Base-by-base conservation (phyloP, 2,797 vertebrate genomes). In the Micropoecilia bifurca region DNA sequence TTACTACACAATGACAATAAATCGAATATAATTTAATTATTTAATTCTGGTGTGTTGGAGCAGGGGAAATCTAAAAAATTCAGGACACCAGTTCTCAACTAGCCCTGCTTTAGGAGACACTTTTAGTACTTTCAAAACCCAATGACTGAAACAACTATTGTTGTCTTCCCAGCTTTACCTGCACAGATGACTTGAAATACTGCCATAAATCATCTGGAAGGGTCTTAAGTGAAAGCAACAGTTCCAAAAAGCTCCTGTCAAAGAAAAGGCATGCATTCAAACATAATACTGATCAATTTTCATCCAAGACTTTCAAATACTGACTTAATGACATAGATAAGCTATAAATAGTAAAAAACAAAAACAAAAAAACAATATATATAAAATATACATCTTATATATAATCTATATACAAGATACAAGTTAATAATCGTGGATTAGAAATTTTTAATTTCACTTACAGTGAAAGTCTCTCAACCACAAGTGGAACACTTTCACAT, bases 401-500 rank as follows among this genome's bases (percentile, higher is more conserved):
- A 33, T 33, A 33, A 33, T 33, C 33, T 33, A 33, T 33, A 33
- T 36, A 36, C 36, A 36, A 36, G 3, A 36, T 36, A 63, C 59
- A 13, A 18, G 6, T 39, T 28, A n/a, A n/a, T n/a, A n/a, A n/a
- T n/a, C n/a, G 50, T 75, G 9, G 14, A n/a, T 39, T 39, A 1
- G 39, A 36, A 9, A 59, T 61, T 71, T 59, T 81, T 39, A 28
- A 28, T 16, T 46, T 63, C 75, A 98, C 98, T 99, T 92, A 99
- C 98, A 98, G 92, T n/a, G 97, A 96, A 81, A 99, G 96, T 89
- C 97, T 97, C 88, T 99, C 97, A 30, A 98, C 95, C 82, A 99
- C 97, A 79, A 97, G 94, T 47, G 96, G 93, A 87, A 98, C 97
- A 63, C 97, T 97, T 92, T 97, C 98, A 95, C 97, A 98, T 90